A percentile compares a stretch with the other conserved stretches of the same genome.
Conservation (phyloP, 1,140 invertebrate species). For the Lepidostoma basale region DNA sequence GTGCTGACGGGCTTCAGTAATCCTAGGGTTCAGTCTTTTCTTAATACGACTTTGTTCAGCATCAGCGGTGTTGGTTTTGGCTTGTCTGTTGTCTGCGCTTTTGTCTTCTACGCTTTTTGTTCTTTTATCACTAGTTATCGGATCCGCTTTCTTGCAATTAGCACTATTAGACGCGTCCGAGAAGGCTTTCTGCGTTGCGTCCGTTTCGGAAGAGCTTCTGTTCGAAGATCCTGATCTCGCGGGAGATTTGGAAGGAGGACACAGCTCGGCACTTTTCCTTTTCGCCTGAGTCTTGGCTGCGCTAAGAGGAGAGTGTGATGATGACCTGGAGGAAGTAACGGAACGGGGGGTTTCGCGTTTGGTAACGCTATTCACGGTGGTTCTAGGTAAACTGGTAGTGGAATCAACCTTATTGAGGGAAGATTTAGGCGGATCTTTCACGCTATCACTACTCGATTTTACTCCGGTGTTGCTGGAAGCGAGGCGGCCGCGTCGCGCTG, state of each 20-base stretch:
- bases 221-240: background rate
- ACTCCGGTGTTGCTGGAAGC: background rate
- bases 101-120: conserved; percentile 10
- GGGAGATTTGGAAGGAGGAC: background rate
- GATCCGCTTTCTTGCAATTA: background rate
- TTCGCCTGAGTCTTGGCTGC: conserved; percentile 32
- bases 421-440: conserved; percentile 1
- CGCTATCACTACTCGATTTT: conserved; percentile 29
- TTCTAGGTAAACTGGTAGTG: background rate
- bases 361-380: background rate
- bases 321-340: conserved; percentile 29
- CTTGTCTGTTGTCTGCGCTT: background rate
- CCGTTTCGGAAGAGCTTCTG: background rate
- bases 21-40: conserved; percentile 35
- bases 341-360: conserved; percentile 11
- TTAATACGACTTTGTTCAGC: conserved; percentile 35
- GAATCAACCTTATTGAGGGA: background rate
- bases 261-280: conserved; percentile 31
- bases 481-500: conserved; percentile 24
- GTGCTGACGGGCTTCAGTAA: conserved; percentile 25
- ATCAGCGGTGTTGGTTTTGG: background rate
- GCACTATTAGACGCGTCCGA: conserved; percentile 2
- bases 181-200: background rate
- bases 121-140: background rate
- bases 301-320: conserved; percentile 36